Evolutionary conservation across 1,140 invertebrate genomes (phyloP).

Genomic region (Onthophagus taurus): DNA sequence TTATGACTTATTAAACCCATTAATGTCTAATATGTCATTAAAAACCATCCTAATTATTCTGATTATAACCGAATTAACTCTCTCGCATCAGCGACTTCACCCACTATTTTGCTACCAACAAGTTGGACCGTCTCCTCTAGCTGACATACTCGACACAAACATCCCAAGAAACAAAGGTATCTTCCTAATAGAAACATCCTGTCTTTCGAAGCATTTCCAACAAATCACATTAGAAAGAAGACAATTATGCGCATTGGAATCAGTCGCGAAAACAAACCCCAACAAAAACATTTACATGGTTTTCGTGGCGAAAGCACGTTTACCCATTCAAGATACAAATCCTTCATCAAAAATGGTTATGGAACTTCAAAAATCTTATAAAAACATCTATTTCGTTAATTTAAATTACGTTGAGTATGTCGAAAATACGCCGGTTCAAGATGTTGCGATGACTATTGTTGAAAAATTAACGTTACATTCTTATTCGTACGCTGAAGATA

Average conservation of each 20-base stretch:
- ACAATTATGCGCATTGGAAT: constrained; percentile 59
- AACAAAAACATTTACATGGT: constrained; percentile 46
- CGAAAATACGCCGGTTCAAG: constrained; percentile 48
- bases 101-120: constrained; percentile 16
- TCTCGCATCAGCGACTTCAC: background rate
- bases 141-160: constrained; percentile 21
- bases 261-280: constrained; percentile 52
- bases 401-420: constrained; percentile 49
- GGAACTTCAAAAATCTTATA: constrained; percentile 41
- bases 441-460: constrained; percentile 45
- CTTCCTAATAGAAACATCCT: constrained; percentile 38
- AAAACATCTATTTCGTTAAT: constrained; percentile 48
- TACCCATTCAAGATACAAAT: constrained; percentile 27
- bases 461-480: constrained; percentile 47
- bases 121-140: constrained; percentile 16
- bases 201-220: constrained; percentile 34
- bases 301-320: constrained; percentile 41
- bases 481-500: constrained; percentile 55
- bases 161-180: constrained; percentile 31
- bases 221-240: constrained; percentile 40
- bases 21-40: too few species aligned
- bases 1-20: too few species aligned
- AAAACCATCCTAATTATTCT: constrained; percentile 6
- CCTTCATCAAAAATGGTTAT: constrained; percentile 37
- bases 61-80: background rate